phyloP scores from a whole-genome alignment of 2,113 vertebrate species.

The Pampusana beccarii region DNA sequence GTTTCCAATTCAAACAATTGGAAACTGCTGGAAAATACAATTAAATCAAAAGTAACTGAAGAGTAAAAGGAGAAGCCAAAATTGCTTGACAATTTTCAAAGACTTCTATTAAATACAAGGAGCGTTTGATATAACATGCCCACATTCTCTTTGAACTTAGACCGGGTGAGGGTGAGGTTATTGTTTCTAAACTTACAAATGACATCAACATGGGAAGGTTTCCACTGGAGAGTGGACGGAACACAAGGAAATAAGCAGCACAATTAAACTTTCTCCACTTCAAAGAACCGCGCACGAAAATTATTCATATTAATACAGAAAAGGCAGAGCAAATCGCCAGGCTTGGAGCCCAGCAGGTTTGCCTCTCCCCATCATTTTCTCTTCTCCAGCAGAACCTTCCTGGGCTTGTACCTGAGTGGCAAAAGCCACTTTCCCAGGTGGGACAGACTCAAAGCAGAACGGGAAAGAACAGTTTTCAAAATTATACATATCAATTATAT shows the following conservation, averaged over 20 bases:
- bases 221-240: slow-evolving; percentile 37
- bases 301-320: not conserved
- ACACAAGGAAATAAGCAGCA: slow-evolving; percentile 21
- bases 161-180: not conserved
- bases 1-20: slow-evolving; percentile 83
- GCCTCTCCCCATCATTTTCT: not conserved
- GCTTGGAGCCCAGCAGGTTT: not conserved
- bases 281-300: not conserved
- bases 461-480: too few relatives aligned
- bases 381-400: not conserved
- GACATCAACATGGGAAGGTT: slow-evolving; percentile 39
- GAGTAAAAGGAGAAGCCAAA: slow-evolving; percentile 61
- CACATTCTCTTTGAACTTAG: slow-evolving; percentile 48
- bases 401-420: not conserved
- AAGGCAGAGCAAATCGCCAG: not conserved
- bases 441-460: not conserved
- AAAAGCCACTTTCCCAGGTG: not conserved
- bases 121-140: not conserved
- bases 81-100: slow-evolving; percentile 31
- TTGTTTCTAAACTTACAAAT: slow-evolving; percentile 45
- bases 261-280: slow-evolving; percentile 58
- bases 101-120: slow-evolving; percentile 15
- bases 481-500: too few relatives aligned
- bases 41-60: slow-evolving; percentile 75
- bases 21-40: slow-evolving; percentile 80